phyloP scores from a whole-genome alignment of 2,888 invertebrate genomes.

The Apodemia duryi region DNA sequence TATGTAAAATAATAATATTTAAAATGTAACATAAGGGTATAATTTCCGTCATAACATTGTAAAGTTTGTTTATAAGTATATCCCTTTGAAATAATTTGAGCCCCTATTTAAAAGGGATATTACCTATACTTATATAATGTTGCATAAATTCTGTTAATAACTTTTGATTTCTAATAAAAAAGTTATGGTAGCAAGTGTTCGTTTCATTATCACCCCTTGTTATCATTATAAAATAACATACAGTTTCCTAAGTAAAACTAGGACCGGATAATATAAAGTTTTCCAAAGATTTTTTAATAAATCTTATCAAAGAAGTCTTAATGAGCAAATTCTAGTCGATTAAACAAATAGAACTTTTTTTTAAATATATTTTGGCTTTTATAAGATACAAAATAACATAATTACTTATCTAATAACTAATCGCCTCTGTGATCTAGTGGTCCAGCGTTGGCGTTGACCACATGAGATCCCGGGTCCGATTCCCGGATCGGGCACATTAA shows the following conservation, averaged over 20 bases:
- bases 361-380: background rate
- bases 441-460: no score
- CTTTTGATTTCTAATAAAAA: conserved; percentile 31
- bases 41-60: conserved; percentile 21
- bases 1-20: background rate
- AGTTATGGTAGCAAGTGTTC: conserved; percentile 3
- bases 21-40: conserved; percentile 14
- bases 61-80: conserved; percentile 40
- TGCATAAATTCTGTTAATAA: conserved; percentile 31
- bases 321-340: background rate
- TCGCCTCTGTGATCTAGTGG: no score
- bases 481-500: no score
- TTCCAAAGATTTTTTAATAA: background rate
- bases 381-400: no score
- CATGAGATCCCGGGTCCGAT: no score
- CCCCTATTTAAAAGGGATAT: conserved; percentile 78
- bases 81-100: conserved; percentile 75
- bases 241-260: background rate
- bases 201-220: background rate
- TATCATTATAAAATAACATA: background rate
- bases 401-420: no score
- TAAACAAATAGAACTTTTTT: background rate
- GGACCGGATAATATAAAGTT: background rate
- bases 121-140: conserved; percentile 40
- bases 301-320: background rate